A percentile compares a stretch with the other conserved stretches of the same genome.
These are phyloP conservation scores for Nemotelus nigrinus DNA, from an alignment of 2,888 invertebrate species.

Conservation along the genomic window DNA sequence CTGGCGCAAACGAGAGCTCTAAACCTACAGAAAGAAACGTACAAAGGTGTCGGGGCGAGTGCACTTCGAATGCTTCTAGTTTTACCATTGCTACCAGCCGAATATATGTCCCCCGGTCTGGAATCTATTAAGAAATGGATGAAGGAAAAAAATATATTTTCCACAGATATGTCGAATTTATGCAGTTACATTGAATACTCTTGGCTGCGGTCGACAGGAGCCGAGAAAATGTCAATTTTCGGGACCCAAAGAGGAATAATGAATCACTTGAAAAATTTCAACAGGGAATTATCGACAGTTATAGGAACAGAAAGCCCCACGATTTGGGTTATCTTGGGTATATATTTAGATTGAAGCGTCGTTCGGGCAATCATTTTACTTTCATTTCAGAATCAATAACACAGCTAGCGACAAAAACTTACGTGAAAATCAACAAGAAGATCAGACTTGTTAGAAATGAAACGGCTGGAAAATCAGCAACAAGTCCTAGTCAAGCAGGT, in stretches of 20 bases:
- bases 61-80: constrained; percentile 55
- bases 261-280: constrained; percentile 55
- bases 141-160: constrained; percentile 54
- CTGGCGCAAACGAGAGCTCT: constrained; percentile 53
- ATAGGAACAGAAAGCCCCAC: constrained; percentile 52
- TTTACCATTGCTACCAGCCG: constrained; percentile 55
- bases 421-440: constrained; percentile 51
- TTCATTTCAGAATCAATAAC: constrained; percentile 53
- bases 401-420: constrained; percentile 54
- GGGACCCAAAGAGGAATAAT: constrained; percentile 54
- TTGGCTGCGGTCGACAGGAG: constrained; percentile 55
- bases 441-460: constrained; percentile 41
- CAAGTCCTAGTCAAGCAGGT: not conserved
- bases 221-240: constrained; percentile 58
- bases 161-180: constrained; percentile 49
- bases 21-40: constrained; percentile 53
- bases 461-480: constrained; percentile 26
- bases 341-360: not conserved
- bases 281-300: constrained; percentile 53
- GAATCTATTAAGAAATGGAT: constrained; percentile 56
- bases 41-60: constrained; percentile 54
- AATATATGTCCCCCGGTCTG: constrained; percentile 56
- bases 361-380: not conserved
- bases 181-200: constrained; percentile 55
- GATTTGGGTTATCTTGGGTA: constrained; percentile 55